These are phyloP conservation scores for Lagocephalus sceleratus DNA, from an alignment of 2,797 vertebrate species.

Conservation along the genomic window DNA sequence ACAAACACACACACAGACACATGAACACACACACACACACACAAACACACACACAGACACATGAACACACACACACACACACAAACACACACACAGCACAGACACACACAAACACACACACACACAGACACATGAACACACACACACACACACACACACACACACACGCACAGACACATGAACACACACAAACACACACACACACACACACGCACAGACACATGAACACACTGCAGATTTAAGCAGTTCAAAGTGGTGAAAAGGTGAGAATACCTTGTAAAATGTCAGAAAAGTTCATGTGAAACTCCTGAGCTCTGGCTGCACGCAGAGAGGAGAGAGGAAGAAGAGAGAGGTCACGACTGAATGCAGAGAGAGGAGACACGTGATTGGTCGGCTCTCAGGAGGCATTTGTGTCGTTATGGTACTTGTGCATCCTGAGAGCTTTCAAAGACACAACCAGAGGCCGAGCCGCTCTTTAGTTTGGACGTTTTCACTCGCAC, in stretches of 20 bases:
- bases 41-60: background rate
- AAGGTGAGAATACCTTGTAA: conserved; percentile 86
- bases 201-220: no score
- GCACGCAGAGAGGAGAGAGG: conserved; percentile 58
- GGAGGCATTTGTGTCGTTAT: no score
- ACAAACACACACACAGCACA: background rate
- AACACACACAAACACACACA: background rate
- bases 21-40: background rate
- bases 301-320: conserved; percentile 95
- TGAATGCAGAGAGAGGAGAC: background rate
- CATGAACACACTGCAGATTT: no score
- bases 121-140: no score
- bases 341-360: conserved; percentile 5
- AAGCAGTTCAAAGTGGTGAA: background rate
- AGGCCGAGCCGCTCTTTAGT: no score
- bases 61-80: background rate
- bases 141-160: no score
- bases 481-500: no score
- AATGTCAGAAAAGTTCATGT: conserved; percentile 91
- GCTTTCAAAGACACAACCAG: no score
- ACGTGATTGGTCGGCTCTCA: no score
- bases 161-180: background rate
- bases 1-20: background rate
- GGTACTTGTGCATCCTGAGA: no score
- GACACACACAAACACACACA: no score